These are phyloP conservation scores for Hymenopus coronatus DNA, from an alignment of 2,888 invertebrate genomes.

Conservation along the genomic window DNA sequence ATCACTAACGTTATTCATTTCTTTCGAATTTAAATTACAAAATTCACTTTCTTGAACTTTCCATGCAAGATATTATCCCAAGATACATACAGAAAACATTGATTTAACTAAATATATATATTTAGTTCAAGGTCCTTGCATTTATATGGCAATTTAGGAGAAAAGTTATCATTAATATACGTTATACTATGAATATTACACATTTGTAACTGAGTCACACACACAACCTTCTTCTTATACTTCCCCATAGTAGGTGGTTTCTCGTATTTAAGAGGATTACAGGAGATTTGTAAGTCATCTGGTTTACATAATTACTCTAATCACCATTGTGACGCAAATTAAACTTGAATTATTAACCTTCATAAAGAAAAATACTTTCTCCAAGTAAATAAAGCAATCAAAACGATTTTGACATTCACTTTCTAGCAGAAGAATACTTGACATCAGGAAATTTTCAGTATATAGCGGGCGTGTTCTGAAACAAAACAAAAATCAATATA, in stretches of 20 bases:
- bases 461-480: not conserved
- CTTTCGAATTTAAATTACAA: not conserved
- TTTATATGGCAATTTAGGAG: not conserved
- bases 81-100: not conserved
- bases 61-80: not conserved
- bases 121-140: not conserved
- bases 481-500: not conserved
- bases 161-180: not conserved
- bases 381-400: not conserved
- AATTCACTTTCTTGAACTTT: not conserved
- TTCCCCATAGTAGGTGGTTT: not conserved
- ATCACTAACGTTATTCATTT: not conserved
- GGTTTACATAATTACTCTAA: not conserved
- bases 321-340: not conserved
- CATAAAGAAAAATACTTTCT: not conserved
- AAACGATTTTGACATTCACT: not conserved
- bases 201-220: not conserved
- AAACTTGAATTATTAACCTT: not conserved
- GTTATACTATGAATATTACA: not conserved
- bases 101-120: not conserved
- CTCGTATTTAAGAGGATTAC: not conserved
- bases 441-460: not conserved
- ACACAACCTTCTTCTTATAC: not conserved
- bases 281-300: not conserved
- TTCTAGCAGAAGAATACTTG: conserved; percentile 18